Base-by-base conservation (phyloP, 1,140 invertebrate species). In the Euura saliciscinereae region DNA sequence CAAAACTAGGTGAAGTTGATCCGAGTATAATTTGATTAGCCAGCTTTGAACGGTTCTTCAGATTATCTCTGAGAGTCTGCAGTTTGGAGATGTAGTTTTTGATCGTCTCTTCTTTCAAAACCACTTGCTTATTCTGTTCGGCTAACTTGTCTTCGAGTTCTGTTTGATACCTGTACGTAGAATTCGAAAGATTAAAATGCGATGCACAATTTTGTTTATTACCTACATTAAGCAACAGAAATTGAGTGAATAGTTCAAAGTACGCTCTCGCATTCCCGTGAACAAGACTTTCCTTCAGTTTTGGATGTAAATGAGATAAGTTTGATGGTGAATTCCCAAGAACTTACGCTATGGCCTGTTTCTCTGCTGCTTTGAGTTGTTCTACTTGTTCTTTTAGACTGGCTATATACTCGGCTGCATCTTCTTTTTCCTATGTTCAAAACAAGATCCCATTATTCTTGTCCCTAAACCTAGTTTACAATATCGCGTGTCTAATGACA, bases 101-200 rank as follows among this genome's bases (percentile, higher is more conserved):
- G 65, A 78, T 73, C 7, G 70, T 77, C 44, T 81, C 75, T 65
- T 83, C 80, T 66, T 78, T 79, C 10, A 66, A 13, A 59, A 70
- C 28, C 51, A 83, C 64, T 75, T 80, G 74, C 71, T 74, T 71
- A 28, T 75, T 75, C 10, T 80, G 75, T 65, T 79, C 70, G 6
- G 51, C 65, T 46, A 83, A 45, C 74, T 82, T 78, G 66, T 79
- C 64, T 42, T 82, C 73, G 43, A 81, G 69, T n/a, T 84, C 73
- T 44, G 66, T 43, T 70, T 79, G 78, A 71, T 77, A 73, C 71
- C 82, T 85, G 59, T 6, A 70, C 10, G 13, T 28, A 28, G 28
- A 28, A 59, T 59, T 59, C 13, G 51, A 73, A 73, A 76, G 45
- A 73, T 68, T 51, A 11, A 71, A 7, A 65, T 66, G 43, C 66